These are phyloP conservation scores for Drosophila paranaensis DNA, from an alignment of 2,888 invertebrate genomes.

Conservation along the genomic window DNA sequence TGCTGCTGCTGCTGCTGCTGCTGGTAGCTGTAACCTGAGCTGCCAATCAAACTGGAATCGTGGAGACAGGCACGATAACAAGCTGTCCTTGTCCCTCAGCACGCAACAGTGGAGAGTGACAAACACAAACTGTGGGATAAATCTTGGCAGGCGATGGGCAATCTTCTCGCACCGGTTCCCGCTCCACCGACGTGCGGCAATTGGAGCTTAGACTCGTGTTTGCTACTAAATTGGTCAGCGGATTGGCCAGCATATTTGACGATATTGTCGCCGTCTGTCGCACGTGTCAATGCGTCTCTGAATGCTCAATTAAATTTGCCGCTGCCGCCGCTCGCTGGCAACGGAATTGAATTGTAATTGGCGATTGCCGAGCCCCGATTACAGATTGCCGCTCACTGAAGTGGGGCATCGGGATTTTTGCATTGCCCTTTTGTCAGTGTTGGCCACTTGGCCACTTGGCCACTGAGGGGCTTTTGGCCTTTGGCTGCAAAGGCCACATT, in stretches of 20 bases:
- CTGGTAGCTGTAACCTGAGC: conserved; percentile 63
- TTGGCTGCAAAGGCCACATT: conserved; percentile 21
- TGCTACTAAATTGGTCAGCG: conserved; percentile 31
- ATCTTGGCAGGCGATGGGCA: conserved; percentile 46
- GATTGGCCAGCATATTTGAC: conserved; percentile 47
- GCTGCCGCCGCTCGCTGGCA: conserved; percentile 19
- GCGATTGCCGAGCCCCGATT: conserved; percentile 19
- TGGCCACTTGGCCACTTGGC: background rate
- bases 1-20: background rate
- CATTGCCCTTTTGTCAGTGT: conserved; percentile 27
- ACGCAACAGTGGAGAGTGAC: conserved; percentile 54
- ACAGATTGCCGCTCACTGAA: background rate
- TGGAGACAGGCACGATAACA: conserved; percentile 69
- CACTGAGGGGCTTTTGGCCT: conserved; percentile 33
- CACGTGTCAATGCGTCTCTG: conserved; percentile 75
- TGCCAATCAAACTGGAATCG: conserved; percentile 68
- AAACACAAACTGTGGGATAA: conserved; percentile 73
- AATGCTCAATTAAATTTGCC: conserved; percentile 82
- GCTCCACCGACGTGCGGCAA: conserved; percentile 61
- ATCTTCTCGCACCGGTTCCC: conserved; percentile 29
- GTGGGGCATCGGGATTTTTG: conserved; percentile 1
- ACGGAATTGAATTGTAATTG: conserved; percentile 80
- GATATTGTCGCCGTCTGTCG: conserved; percentile 39
- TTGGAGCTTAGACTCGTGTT: conserved; percentile 54
- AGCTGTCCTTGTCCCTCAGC: conserved; percentile 47